Base-by-base conservation (phyloP, 2,113 vertebrate genomes). In the Irena cyanogastra region DNA sequence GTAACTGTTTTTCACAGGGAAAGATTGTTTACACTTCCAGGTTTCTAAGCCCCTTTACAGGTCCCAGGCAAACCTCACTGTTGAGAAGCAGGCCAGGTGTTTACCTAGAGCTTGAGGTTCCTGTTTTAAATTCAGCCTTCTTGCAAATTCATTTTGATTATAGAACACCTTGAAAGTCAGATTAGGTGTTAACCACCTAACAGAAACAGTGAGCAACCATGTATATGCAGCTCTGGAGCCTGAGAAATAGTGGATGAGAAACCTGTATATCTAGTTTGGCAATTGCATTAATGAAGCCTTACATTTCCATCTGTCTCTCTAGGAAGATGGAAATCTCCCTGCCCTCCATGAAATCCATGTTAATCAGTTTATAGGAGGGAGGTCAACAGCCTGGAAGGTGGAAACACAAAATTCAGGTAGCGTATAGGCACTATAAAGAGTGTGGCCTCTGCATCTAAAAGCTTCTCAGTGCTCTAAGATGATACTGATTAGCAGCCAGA, bases 291-390 rank as follows among this genome's bases (percentile, higher is more conserved):
- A 77, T 54, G 68, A 91, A 91, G 84, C 59, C 76, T 90, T 94
- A 74, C 59, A 86, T 87, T 87, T 88, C 70, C 82, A 74, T 87
- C 93, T 93, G 75, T 72, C 64, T 87, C 61, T 93, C 35, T 57
- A 85, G 74, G 87, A 92, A 86, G 85, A 71, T 30, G n/a, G 72
- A 92, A 94, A 92, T 77, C 80, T 93, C 44, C 21, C 63, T 83
- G 27, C 45, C 37, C 37, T 66, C 61, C 23, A 5, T 64, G 20
- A 93, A 87, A 69, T 89, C 81, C 6, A 0, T 56, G 39, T 56
- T 88, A 90, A 95, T 88, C 66, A 74, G 64, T 93, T 91, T 93
- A 80, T n/a, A 69, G 70, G 54, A 70, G 49, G 37, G 75, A 74
- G 71, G 41, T 85, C 30, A 74, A 11, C 59, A 74, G 66, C 49